Base-by-base conservation (phyloP, 2,113 vertebrate species). In the Rhinolophus sinicus region DNA sequence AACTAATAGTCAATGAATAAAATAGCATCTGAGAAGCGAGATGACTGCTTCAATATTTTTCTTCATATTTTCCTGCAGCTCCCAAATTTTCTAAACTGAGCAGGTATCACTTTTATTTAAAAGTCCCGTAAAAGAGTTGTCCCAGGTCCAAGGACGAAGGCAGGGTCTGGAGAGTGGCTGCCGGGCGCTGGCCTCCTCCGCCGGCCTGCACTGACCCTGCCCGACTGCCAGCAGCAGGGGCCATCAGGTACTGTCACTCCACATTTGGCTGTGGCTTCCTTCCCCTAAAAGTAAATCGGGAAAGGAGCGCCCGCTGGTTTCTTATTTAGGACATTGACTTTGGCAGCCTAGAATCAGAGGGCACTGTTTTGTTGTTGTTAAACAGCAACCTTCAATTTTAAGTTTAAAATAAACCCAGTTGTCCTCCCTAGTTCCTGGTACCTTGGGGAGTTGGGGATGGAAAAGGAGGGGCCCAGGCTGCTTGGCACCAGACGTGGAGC, bases 351-450 rank as follows among this genome's bases (percentile, higher is more conserved):
- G 84, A 60, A 60, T 33, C n/a, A 16, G 75, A 76, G 54, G 54
- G 77, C 38, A 30, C 50, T 5, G 75, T 80, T 69, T 81, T 56
- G 92, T 70, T 76, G 60, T 38, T 58, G 78, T 89, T 69, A 81
- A 76, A 67, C 22, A 54, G 75, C 80, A 97, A 88, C 97, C 97
- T 95, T 92, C 96, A 96, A 95, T 97, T 95, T 97, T 18, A 92
- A 80, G 94, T 90, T 96, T 97, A 96, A 97, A 96, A 97, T 96
- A 95, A 85, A 70, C 81, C 18, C 22, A 1, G 35, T 7, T 1
- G 5, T 52, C 88, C 67, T 70, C 35, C 92, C 58, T 0, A 5
- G 44, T 33, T 54, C 52, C 52, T 1, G 12, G 81, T 64, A 64
- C 83, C 78, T 22, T 1, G 0, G 21, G 58, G 69, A n/a, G 56